A percentile compares a stretch with the other conserved stretches of the same genome.
These are phyloP conservation scores for Tarsius wallacei DNA, from an alignment of 2,797 vertebrate species.

Conservation along the genomic window DNA sequence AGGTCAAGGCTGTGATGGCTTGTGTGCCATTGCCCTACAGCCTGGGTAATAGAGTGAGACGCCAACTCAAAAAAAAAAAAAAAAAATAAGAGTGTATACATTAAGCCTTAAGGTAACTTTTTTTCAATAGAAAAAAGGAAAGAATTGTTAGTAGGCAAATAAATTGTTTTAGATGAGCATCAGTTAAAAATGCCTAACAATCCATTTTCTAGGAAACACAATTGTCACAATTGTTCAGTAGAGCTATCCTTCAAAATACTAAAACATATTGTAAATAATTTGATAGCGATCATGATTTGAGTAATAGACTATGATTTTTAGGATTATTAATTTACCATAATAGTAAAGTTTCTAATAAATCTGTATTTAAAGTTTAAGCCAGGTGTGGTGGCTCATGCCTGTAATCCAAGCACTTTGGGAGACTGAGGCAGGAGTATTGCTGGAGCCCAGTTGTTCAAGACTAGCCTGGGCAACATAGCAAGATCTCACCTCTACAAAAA, in stretches of 20 bases:
- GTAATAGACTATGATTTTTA: constrained; percentile 25
- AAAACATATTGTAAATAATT: constrained; percentile 48
- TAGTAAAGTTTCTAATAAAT: constrained; percentile 3
- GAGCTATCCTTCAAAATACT: constrained; percentile 42
- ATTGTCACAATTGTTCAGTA: constrained; percentile 27
- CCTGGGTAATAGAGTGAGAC: too few relatives aligned
- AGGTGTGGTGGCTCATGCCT: too few relatives aligned
- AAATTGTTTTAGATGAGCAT: constrained; percentile 9
- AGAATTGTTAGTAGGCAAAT: neutral
- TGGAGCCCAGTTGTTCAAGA: too few relatives aligned
- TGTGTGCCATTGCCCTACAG: too few relatives aligned
- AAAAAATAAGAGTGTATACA: neutral
- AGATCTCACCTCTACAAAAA: too few relatives aligned
- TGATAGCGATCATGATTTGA: constrained; percentile 34
- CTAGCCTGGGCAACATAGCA: too few relatives aligned
- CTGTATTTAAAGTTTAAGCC: neutral
- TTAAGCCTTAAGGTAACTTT: neutral
- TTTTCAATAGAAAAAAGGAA: neutral
- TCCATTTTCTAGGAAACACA: constrained; percentile 54
- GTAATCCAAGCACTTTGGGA: too few relatives aligned
- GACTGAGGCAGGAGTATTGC: too few relatives aligned
- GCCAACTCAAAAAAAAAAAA: too few relatives aligned
- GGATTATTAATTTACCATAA: constrained; percentile 56
- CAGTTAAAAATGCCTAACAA: constrained; percentile 40
- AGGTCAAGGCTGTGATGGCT: too few relatives aligned